Percentiles rank a stretch among this genome's conserved stretches.
These are phyloP conservation scores for Lutraria lutraria DNA, from an alignment of 2,888 invertebrate species.

Conservation along the genomic window DNA sequence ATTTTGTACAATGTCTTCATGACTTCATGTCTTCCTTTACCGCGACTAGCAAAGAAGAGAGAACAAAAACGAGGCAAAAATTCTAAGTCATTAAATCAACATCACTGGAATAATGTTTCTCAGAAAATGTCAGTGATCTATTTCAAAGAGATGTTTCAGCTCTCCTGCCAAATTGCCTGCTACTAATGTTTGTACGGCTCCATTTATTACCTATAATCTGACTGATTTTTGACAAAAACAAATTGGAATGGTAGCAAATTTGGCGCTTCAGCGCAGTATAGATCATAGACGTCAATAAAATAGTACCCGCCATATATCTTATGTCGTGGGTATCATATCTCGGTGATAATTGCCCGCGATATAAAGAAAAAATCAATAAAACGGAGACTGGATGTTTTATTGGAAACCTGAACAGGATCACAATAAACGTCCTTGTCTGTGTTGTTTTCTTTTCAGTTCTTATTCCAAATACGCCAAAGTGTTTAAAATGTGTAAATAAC, in stretches of 20 bases:
- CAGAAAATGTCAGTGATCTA: conserved; percentile 48
- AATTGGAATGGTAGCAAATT: conserved; percentile 66
- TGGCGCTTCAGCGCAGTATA: conserved; percentile 62
- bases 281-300: conserved; percentile 57
- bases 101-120: conserved; percentile 55
- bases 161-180: conserved; percentile 59
- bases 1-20: conserved; percentile 19
- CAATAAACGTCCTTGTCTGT: background rate
- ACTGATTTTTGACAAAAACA: conserved; percentile 66
- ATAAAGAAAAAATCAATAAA: conserved; percentile 40
- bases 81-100: conserved; percentile 53
- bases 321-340: conserved; percentile 52
- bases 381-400: conserved; percentile 18
- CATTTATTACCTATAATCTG: conserved; percentile 64
- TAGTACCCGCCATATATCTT: conserved; percentile 65
- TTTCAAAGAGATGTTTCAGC: conserved; percentile 59
- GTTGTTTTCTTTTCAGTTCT: too few relatives aligned
- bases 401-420: background rate
- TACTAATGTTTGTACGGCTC: conserved; percentile 60
- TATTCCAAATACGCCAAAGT: too few relatives aligned
- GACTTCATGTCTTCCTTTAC: conserved; percentile 16
- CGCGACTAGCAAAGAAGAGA: background rate
- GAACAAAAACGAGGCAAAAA: conserved; percentile 15
- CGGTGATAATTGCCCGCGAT: conserved; percentile 37
- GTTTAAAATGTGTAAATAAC: too few relatives aligned